These are phyloP conservation scores for Calephelis virginiensis DNA, from an alignment of 1,140 invertebrate species.

Conservation along the genomic window DNA sequence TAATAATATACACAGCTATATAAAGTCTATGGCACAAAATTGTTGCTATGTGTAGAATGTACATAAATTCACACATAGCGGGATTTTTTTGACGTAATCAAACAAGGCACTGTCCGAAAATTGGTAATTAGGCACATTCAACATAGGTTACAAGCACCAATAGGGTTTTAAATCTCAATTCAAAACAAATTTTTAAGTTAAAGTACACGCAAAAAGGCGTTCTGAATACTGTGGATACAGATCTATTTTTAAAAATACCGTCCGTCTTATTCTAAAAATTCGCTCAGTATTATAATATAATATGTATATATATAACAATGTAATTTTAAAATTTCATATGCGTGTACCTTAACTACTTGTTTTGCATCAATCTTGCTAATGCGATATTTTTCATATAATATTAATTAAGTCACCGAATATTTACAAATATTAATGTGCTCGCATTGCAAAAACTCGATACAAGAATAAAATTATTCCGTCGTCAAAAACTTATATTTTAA, in stretches of 20 bases:
- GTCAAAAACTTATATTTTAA: too few relatives aligned
- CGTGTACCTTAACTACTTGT: slow-evolving; percentile 14
- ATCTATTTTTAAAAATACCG: too few relatives aligned
- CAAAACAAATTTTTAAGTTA: neutral
- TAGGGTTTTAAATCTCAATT: slow-evolving; percentile 12
- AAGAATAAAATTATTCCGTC: neutral
- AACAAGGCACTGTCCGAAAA: slow-evolving; percentile 8
- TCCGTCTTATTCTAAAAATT: too few relatives aligned
- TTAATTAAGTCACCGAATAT: slow-evolving; percentile 2
- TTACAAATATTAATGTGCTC: neutral
- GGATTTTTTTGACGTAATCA: neutral
- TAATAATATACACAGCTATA: slow-evolving; percentile 24
- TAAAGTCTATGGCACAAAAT: slow-evolving; percentile 10
- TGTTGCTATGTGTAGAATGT: slow-evolving; percentile 6
- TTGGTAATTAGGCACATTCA: slow-evolving; percentile 24
- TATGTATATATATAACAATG: too few relatives aligned
- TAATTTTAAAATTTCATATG: too few relatives aligned
- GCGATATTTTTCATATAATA: too few relatives aligned
- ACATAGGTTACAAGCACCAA: slow-evolving; percentile 18
- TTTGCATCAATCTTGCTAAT: neutral
- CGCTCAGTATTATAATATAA: neutral
- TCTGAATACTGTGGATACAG: too few relatives aligned
- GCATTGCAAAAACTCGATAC: neutral
- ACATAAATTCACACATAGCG: neutral
- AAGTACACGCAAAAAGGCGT: neutral